phyloP scores from a whole-genome alignment of 2,888 invertebrate species.

The Osmoderma eremita region DNA sequence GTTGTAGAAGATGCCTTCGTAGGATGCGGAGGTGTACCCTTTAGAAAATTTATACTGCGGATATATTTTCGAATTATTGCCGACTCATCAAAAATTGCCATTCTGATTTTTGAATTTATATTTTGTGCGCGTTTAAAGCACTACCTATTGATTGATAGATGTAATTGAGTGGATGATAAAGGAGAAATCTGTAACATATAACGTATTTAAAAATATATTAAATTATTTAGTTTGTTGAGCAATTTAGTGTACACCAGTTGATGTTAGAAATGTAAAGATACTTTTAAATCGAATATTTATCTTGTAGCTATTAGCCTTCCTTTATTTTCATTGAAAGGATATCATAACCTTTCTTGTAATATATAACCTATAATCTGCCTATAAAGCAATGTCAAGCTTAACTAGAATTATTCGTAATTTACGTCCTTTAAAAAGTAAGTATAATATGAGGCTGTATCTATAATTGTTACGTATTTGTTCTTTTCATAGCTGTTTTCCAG shows the following conservation, averaged over 20 bases:
- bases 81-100: constrained; percentile 21
- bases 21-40: neutral
- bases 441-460: neutral
- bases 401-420: constrained; percentile 30
- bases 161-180: neutral
- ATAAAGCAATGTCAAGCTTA: constrained; percentile 35
- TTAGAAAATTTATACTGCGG: constrained; percentile 31
- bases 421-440: constrained; percentile 36
- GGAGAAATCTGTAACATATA: constrained; percentile 1
- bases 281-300: too few relatives aligned
- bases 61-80: constrained; percentile 17
- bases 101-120: neutral
- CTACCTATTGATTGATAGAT: neutral
- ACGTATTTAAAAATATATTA: too few relatives aligned
- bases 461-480: neutral
- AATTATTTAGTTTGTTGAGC: too few relatives aligned
- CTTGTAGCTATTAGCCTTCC: too few relatives aligned
- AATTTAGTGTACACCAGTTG: too few relatives aligned
- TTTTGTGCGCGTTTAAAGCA: neutral
- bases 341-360: constrained; percentile 18
- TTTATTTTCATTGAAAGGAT: neutral
- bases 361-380: neutral
- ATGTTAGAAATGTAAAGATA: too few relatives aligned
- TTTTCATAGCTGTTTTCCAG: constrained; percentile 18
- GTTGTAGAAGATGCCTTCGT: neutral